These are phyloP conservation scores for Podarcis lilfordi DNA, from an alignment of 2,797 vertebrate species.

Conservation along the genomic window DNA sequence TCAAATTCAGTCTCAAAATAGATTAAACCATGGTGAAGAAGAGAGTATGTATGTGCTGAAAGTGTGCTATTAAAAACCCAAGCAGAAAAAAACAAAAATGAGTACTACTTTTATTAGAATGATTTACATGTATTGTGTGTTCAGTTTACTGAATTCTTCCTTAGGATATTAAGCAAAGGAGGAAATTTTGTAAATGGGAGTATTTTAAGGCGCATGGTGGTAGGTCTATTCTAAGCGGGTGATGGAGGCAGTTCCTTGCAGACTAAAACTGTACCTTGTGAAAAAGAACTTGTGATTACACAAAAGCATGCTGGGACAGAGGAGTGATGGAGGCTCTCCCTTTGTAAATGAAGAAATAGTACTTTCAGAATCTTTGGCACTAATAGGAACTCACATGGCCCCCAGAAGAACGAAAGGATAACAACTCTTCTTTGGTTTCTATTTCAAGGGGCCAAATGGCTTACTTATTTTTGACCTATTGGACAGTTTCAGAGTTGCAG, in stretches of 20 bases:
- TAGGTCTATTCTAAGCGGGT: neutral
- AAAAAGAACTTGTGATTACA: neutral
- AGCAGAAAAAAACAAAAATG: neutral
- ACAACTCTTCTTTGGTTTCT: neutral
- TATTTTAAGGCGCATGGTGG: neutral
- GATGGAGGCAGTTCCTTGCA: neutral
- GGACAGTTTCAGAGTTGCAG: neutral
- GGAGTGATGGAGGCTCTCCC: neutral
- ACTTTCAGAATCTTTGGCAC: neutral
- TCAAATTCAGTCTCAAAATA: neutral
- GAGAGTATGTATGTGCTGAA: too few relatives aligned
- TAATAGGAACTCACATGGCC: neutral
- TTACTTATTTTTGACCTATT: neutral
- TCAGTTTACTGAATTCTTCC: neutral
- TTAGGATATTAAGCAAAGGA: neutral
- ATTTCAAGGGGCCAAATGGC: neutral
- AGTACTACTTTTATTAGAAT: neutral
- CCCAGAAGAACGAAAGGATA: neutral
- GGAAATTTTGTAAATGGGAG: neutral
- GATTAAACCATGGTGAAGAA: neutral
- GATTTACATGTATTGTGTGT: neutral
- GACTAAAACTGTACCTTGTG: neutral
- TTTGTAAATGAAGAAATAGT: neutral
- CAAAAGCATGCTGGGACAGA: neutral
- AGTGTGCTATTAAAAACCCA: neutral